Percentiles rank a stretch among this genome's conserved stretches.
phyloP scores from a whole-genome alignment of 2,888 invertebrate species.

The Rapana venosa region DNA sequence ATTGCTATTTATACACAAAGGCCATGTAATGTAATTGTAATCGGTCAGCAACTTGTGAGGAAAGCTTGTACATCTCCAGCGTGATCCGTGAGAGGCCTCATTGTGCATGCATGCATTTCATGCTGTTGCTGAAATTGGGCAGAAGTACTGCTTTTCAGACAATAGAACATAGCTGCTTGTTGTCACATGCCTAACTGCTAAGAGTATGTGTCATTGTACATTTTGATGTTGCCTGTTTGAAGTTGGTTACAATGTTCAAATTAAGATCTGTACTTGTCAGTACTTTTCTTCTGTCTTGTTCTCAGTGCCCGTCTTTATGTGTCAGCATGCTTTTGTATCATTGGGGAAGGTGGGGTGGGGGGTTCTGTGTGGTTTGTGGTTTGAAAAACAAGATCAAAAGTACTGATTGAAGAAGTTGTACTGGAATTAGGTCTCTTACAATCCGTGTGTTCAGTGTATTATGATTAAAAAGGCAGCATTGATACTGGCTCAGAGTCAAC shows the following conservation, averaged over 20 bases:
- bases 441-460: background rate
- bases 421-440: background rate
- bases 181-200: background rate
- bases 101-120: background rate
- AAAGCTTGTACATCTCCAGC: background rate
- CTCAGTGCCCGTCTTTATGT: background rate
- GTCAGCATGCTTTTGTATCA: background rate
- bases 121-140: background rate
- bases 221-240: background rate
- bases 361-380: background rate
- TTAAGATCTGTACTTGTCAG: background rate
- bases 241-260: background rate
- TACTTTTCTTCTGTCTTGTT: background rate
- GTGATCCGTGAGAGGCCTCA: background rate
- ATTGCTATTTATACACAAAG: background rate
- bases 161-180: no score
- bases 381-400: background rate
- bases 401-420: background rate
- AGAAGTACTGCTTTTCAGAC: background rate
- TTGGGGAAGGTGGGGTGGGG: no score
- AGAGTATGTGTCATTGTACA: background rate
- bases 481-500: background rate
- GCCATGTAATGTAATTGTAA: background rate
- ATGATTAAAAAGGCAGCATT: constrained; percentile 20
- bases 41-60: background rate